Base-by-base conservation (phyloP, 2,888 invertebrate species). In the Hymenopus coronatus region DNA sequence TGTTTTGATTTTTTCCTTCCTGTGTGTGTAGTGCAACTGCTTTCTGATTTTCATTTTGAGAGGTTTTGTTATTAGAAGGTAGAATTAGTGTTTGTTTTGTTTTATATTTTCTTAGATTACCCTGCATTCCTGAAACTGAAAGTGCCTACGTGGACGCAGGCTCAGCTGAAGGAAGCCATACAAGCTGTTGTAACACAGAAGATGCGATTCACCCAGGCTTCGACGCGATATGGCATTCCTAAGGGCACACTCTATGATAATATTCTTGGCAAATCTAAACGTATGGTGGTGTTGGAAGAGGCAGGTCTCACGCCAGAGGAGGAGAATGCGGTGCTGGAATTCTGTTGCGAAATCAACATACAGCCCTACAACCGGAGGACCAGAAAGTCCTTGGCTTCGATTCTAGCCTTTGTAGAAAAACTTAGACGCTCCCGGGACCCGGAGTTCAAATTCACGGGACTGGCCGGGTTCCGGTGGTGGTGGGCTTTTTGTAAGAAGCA, bases 401-500 rank as follows among this genome's bases (percentile, higher is more conserved):
- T 97, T 25, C 92, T 96, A 83, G 93, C 94, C 86, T 96, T 94
- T 91, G 96, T 96, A n/a, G 95, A 96, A 92, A 95, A 95, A 91
- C 92, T 97, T 89, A 94, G 95, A 91, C 94, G 94, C 84, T 92
- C 93, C 82, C 94, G 95, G 90, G 96, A 96, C 90, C 96, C 96
- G 3, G 94, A 94, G 90, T 96, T 96, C 92, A 93, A 94, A 90
- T 96, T 96, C 91, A 94, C 95, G 89, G 96, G 96, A n/a, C 93
- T 96, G n/a, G 95, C 95, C 30, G 96, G 96, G 0, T 97, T 96
- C 91, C 93, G 96, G 25, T 97, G 97, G 97, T 97, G 97, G 97
- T 97, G 97, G 97, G 96, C 96, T 0, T 97, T 97, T 92, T 96
- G 96, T 93, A 96, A 96, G 93, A 96, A 96, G 92, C 96, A 97